Evolutionary conservation across 2,113 vertebrate species (phyloP).

Genomic region (Anolis sagrei): DNA sequence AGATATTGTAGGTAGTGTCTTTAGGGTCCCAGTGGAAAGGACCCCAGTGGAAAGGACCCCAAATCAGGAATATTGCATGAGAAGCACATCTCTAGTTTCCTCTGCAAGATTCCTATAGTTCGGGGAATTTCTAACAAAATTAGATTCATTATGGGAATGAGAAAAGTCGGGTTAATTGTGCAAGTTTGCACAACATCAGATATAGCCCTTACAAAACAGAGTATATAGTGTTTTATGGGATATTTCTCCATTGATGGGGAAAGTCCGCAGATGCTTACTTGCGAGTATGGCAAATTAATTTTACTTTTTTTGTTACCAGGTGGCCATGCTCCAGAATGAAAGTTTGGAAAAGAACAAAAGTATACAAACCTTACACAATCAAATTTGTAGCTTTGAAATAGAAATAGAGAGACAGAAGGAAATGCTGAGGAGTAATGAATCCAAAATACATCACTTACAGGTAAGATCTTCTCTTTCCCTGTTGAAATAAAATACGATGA

Average conservation of each 20-base stretch:
- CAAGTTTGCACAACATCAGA: background rate
- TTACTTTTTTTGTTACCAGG: constrained; percentile 69
- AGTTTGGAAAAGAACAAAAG: constrained; percentile 86
- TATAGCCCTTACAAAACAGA: background rate
- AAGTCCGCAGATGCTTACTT: constrained; percentile 48
- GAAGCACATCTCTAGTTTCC: too few relatives aligned
- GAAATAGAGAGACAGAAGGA: constrained; percentile 86
- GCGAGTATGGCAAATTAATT: constrained; percentile 64
- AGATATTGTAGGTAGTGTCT: background rate
- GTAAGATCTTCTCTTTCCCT: constrained; percentile 66
- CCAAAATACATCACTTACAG: constrained; percentile 85
- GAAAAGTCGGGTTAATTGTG: background rate
- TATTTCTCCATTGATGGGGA: constrained; percentile 39
- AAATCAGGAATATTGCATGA: background rate
- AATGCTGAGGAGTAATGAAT: constrained; percentile 83
- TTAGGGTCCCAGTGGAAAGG: too few relatives aligned
- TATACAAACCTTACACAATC: constrained; percentile 84
- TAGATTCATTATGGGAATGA: background rate
- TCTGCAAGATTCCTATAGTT: background rate
- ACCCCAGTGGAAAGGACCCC: background rate
- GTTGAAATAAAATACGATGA: constrained; percentile 49
- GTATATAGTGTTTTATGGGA: constrained; percentile 37
- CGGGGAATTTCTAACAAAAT: background rate
- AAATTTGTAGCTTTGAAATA: constrained; percentile 85
- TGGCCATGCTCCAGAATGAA: constrained; percentile 84